A percentile compares a stretch with the other conserved stretches of the same genome.
These are phyloP conservation scores for Latrodectus elegans DNA, from an alignment of 2,888 invertebrate genomes.

Conservation along the genomic window DNA sequence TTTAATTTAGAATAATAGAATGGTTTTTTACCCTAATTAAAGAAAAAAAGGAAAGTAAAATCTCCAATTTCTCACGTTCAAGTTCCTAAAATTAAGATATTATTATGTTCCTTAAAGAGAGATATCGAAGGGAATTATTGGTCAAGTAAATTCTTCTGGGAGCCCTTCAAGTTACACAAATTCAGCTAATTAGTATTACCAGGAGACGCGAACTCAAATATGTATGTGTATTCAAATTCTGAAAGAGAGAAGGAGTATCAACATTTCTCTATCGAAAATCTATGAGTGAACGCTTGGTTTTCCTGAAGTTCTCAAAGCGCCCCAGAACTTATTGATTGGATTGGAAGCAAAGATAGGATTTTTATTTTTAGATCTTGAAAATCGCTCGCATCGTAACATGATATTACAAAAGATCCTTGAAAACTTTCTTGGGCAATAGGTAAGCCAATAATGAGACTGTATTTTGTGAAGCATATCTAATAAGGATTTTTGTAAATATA, in stretches of 20 bases:
- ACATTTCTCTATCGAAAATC: slow-evolving; percentile 41
- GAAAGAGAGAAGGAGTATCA: slow-evolving; percentile 11
- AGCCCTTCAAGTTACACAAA: not conserved
- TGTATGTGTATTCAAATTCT: slow-evolving; percentile 7
- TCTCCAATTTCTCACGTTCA: too few relatives aligned
- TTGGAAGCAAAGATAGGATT: slow-evolving; percentile 5
- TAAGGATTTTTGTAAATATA: too few relatives aligned
- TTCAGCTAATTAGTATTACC: slow-evolving; percentile 33
- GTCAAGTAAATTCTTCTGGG: not conserved
- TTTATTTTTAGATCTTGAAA: slow-evolving; percentile 6
- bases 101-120: not conserved
- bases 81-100: not conserved
- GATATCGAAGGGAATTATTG: not conserved
- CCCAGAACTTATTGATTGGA: slow-evolving; percentile 51
- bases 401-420: not conserved
- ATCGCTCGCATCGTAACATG: not conserved
- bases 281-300: slow-evolving; percentile 18
- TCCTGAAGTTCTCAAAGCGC: slow-evolving; percentile 19
- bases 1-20: too few relatives aligned
- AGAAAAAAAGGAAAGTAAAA: too few relatives aligned
- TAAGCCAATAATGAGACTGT: too few relatives aligned
- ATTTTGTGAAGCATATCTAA: too few relatives aligned
- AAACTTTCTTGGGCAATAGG: too few relatives aligned
- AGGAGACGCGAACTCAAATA: not conserved
- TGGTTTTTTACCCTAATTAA: too few relatives aligned